phyloP scores from a whole-genome alignment of 2,797 vertebrate genomes.

The Ibycter americanus region DNA sequence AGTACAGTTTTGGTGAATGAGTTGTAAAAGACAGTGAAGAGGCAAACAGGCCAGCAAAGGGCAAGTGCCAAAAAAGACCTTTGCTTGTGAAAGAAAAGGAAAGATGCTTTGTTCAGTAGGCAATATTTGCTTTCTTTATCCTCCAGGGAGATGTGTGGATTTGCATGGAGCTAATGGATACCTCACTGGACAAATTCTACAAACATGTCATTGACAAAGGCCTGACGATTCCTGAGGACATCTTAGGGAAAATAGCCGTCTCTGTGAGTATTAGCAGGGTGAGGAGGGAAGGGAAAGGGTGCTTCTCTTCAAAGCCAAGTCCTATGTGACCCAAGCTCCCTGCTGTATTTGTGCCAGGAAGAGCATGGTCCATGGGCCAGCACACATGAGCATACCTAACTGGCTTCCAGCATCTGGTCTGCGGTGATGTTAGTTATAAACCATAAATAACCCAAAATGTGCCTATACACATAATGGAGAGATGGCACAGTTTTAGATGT shows the following conservation, averaged over 20 bases:
- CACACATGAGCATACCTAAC: not conserved
- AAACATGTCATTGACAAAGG: constrained; percentile 96
- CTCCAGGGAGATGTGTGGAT: constrained; percentile 97
- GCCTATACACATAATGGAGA: accelerated
- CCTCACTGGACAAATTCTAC: constrained; percentile 98
- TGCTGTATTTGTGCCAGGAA: not conserved
- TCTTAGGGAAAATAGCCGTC: constrained; percentile 96
- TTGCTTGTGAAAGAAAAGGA: accelerated
- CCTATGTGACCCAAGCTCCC: not conserved
- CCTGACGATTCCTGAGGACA: constrained; percentile 94
- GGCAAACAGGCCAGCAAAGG: not conserved
- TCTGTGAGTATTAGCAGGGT: constrained; percentile 82
- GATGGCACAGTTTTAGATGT: accelerated
- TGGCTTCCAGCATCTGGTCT: not conserved
- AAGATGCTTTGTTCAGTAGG: not conserved
- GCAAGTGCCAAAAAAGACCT: not conserved
- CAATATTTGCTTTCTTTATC: not conserved
- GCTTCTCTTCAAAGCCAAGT: not conserved
- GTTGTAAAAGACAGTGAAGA: not conserved
- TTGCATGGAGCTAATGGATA: constrained; percentile 99
- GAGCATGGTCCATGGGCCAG: not conserved
- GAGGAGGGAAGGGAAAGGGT: not conserved
- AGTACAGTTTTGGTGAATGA: not conserved
- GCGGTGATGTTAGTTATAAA: not conserved
- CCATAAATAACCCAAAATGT: not conserved